Evolutionary conservation across 2,797 vertebrate genomes (phyloP).

Genomic region (Kryptopterus vitreolus): DNA sequence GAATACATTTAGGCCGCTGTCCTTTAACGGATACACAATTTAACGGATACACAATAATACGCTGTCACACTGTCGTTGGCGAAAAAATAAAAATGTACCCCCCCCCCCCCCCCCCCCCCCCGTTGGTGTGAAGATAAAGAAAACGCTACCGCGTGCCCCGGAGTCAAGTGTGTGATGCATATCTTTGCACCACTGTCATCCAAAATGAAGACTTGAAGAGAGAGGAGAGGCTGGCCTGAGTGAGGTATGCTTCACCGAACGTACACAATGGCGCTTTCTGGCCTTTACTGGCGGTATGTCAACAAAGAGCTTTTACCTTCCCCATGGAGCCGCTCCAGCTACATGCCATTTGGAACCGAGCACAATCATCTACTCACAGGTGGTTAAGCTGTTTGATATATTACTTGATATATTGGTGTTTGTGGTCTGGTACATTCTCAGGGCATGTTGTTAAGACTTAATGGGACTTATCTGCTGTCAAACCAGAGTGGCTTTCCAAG

Average conservation of each 20-base stretch:
- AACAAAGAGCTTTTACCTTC: conserved; percentile 37
- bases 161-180: conserved; percentile 48
- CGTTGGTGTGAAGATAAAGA: conserved; percentile 44
- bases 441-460: conserved; percentile 18
- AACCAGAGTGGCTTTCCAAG: conserved; percentile 18
- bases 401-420: conserved; percentile 33
- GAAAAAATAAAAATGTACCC: too few relatives aligned
- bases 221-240: conserved; percentile 15
- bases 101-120: too few relatives aligned
- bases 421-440: conserved; percentile 25
- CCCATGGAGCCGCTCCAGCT: conserved; percentile 2
- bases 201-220: conserved; percentile 5
- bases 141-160: conserved; percentile 19
- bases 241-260: conserved; percentile 30
- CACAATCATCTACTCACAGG: neutral
- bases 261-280: conserved; percentile 49
- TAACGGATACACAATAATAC: neutral
- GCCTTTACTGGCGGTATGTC: conserved; percentile 25
- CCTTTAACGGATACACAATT: too few relatives aligned
- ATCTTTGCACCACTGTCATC: conserved; percentile 42
- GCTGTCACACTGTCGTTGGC: conserved; percentile 8
- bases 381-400: conserved; percentile 32
- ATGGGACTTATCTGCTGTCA: conserved; percentile 30
- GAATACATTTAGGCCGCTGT: neutral
- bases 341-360: conserved; percentile 17